Base-by-base conservation (phyloP, 2,797 vertebrate species). In the Chloroceryle inda region DNA sequence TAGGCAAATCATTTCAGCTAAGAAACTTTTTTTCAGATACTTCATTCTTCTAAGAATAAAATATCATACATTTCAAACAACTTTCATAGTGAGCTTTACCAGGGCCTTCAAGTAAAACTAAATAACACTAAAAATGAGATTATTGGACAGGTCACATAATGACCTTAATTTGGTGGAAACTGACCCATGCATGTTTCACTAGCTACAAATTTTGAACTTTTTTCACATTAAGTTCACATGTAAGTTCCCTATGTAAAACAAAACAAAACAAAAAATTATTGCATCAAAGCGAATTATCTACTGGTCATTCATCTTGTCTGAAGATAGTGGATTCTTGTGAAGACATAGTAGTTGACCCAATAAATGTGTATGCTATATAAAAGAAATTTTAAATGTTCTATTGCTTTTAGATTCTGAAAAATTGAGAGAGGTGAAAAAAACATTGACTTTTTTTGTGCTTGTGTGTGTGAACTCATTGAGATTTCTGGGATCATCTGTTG, bases 351-450 rank as follows among this genome's bases (percentile, higher is more conserved):
- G 45, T 35, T 13, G 27, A 44, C 12, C 2, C 9, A 75, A 68
- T 2, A 23, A 82, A 72, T 0, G 0, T 31, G 13, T 29, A 53
- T 47, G 22, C 12, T 26, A 45, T 2, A 33, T 38, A 47, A 56
- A 55, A 53, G 38, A n/a, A 35, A 10, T 21, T 14, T 29, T 11
- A 77, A 33, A 3, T 15, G 7, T 9, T 72, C 19, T 59, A 9
- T 37, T 58, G 7, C 6, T 84, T 72, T 75, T 29, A 37, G 22
- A 67, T 52, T 63, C 58, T 29, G 49, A 80, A 88, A 88, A 90
- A n/a, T 0, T 52, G 8, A 49, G 35, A 6, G 3, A 1, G 38
- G 15, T 5, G 11, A 33, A 12, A 59, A 62, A 58, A 22, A 18
- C 13, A 31, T 8, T 3, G 5, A 52, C 6, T 74, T 56, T 2